These are phyloP conservation scores for Anabas testudineus DNA, from an alignment of 2,797 vertebrate species.

Conservation along the genomic window DNA sequence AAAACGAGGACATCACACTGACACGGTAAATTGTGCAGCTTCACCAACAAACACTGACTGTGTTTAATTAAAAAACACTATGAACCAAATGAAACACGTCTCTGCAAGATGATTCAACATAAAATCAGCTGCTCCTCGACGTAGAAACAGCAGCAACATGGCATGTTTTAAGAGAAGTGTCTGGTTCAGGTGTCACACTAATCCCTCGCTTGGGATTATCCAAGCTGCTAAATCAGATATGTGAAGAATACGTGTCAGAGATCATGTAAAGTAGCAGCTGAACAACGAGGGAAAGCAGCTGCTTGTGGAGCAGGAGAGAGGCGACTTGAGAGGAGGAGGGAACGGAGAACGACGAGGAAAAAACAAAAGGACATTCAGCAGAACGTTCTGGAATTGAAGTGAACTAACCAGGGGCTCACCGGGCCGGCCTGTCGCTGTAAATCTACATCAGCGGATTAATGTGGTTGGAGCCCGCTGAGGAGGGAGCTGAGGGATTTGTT, in stretches of 20 bases:
- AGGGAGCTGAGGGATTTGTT: constrained; percentile 30
- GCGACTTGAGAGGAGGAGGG: constrained; percentile 16
- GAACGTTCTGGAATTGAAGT: constrained; percentile 52
- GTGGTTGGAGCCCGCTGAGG: constrained; percentile 37
- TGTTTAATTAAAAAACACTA: constrained; percentile 5
- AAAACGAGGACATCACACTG: constrained; percentile 42
- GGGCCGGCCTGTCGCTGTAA: constrained; percentile 51
- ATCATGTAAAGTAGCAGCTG: background rate
- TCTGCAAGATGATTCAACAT: constrained; percentile 1
- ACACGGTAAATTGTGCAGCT: constrained; percentile 17
- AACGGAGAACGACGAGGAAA: background rate
- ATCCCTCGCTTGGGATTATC: constrained; percentile 57
- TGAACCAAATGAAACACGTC: background rate
- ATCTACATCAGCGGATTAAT: constrained; percentile 68
- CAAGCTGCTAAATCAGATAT: constrained; percentile 26
- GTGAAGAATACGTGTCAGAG: constrained; percentile 28
- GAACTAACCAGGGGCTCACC: constrained; percentile 55
- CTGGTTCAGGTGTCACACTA: constrained; percentile 48
- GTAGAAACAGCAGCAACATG: background rate
- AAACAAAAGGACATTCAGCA: constrained; percentile 62
- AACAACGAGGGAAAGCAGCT: background rate
- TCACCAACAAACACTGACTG: constrained; percentile 13
- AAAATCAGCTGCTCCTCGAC: background rate
- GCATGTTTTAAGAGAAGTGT: background rate
- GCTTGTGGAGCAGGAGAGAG: background rate